A percentile compares a stretch with the other conserved stretches of the same genome.
Evolutionary conservation across 92 coral and sea anemone genomes (phyloP).

Genomic region (Bergia puertoricense): DNA sequence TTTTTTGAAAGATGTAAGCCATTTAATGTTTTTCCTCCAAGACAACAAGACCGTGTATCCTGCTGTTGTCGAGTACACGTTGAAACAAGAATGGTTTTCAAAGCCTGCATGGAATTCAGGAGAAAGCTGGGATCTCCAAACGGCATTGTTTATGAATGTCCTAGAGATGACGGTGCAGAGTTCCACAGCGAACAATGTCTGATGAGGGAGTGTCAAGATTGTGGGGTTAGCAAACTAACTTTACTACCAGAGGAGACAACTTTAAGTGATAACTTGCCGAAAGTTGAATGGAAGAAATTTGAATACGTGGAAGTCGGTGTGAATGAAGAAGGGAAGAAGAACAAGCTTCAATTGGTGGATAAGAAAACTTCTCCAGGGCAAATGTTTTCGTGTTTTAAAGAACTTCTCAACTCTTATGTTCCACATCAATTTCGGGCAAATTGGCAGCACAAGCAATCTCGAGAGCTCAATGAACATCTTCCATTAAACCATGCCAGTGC

Average conservation of each 20-base stretch:
- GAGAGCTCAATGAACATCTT: conserved; percentile 51
- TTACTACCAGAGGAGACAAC: background rate
- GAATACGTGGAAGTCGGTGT: conserved; percentile 42
- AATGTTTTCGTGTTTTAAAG: conserved; percentile 29
- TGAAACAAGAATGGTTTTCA: conserved; percentile 26
- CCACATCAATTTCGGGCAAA: conserved; percentile 68
- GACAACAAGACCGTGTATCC: conserved; percentile 22
- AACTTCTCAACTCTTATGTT: conserved; percentile 41
- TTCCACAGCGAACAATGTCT: conserved; percentile 13
- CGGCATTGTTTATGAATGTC: conserved; percentile 21
- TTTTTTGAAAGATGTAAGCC: conserved; percentile 31
- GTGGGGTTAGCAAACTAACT: conserved; percentile 29
- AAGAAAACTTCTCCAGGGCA: conserved; percentile 36
- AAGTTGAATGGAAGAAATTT: conserved; percentile 15
- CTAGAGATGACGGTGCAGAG: background rate
- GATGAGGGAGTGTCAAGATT: conserved; percentile 11
- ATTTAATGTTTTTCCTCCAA: conserved; percentile 24
- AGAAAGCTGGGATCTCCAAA: background rate
- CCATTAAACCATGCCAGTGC: conserved; percentile 46
- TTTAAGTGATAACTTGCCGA: background rate
- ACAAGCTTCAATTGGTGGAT: conserved; percentile 36
- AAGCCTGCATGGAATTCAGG: conserved; percentile 36
- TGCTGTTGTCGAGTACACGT: conserved; percentile 31
- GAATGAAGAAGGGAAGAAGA: conserved; percentile 38
- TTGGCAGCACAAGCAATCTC: conserved; percentile 65